Evolutionary conservation across 2,888 invertebrate species (phyloP), one percentile per base, ranked within the genome.

Genomic region (Orthonevra nobilis): DNA sequence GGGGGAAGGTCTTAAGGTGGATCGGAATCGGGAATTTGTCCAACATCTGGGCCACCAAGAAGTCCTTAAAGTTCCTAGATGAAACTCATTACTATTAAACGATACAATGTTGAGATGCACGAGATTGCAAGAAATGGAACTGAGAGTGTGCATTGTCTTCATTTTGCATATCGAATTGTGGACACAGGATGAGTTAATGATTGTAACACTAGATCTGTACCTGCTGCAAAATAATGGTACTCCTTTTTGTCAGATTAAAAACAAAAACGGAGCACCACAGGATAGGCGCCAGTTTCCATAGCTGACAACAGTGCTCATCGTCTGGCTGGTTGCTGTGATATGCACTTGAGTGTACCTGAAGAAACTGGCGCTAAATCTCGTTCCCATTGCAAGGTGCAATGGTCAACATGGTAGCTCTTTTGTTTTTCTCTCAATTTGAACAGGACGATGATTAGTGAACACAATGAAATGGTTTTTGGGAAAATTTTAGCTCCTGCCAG

Each of bases 291-390:
- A 61, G 60, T 15, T 7, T n/a, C 1, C 9, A 52, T 52, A 61
- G 36, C 10, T 20, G 6, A 6, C 1, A 12, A 68, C 54, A 58
- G 54, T 66, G 6, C 12, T 28, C 19, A 14, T 10, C 26, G 77
- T 79, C 79, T 79, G 58, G 70, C 19, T 40, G n/a, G 54, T 54
- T 14, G 32, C 40, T 64, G 56, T 52, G 50, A 19, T 28, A 10
- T 38, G 42, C 70, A 64, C 64, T 66, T 72, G 48, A 66, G 20
- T n/a, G 36, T 50, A 64, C 56, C 70, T 63, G 32, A 32, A 26
- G 23, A 10, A 56, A 50, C 32, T 52, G 77, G 72, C 77, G 72
- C 77, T 77, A 46, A 72, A 66, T 70, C 60, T 64, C 77, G 38
- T 15, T 74, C 28, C 48, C 63, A 32, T n/a, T 38, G 30, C 17